These are phyloP conservation scores for Operophtera brumata DNA, from an alignment of 2,888 invertebrate genomes.

Conservation along the genomic window DNA sequence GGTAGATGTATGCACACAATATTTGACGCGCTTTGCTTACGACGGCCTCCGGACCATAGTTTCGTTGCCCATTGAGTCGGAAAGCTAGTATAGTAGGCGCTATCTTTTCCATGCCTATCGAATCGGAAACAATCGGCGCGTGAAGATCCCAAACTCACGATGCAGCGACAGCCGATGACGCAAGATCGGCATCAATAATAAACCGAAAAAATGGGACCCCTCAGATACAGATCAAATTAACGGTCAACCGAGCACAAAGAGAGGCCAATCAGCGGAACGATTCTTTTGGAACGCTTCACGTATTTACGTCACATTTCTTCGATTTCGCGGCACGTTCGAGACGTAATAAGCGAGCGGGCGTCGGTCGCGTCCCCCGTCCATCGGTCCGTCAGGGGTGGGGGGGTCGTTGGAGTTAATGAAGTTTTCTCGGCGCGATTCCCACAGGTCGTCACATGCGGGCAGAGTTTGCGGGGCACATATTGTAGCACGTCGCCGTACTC, in stretches of 20 bases:
- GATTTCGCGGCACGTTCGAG: constrained; percentile 79
- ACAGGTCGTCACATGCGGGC: constrained; percentile 79
- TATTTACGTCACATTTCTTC: constrained; percentile 80
- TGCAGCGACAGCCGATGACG: constrained; percentile 37
- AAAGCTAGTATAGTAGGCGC: background rate
- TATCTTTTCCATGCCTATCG: constrained; percentile 8
- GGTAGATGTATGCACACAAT: too few species aligned
- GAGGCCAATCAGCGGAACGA: constrained; percentile 72
- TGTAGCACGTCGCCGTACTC: constrained; percentile 69
- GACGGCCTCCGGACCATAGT: background rate
- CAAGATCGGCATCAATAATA: constrained; percentile 69
- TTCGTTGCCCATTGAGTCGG: constrained; percentile 14
- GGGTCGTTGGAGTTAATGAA: constrained; percentile 78
- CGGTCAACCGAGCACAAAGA: constrained; percentile 73
- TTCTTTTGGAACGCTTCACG: constrained; percentile 70
- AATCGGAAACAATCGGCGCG: constrained; percentile 19
- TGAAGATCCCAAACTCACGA: constrained; percentile 13
- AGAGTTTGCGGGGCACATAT: constrained; percentile 75
- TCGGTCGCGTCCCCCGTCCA: constrained; percentile 55
- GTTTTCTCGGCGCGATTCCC: constrained; percentile 80
- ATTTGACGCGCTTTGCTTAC: too few species aligned
- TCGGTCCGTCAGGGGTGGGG: constrained; percentile 62
- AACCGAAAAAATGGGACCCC: constrained; percentile 60
- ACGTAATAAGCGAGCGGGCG: constrained; percentile 75
- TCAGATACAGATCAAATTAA: constrained; percentile 74